These are phyloP conservation scores for Linyphia triangularis DNA, from an alignment of 2,888 invertebrate species.

Conservation along the genomic window DNA sequence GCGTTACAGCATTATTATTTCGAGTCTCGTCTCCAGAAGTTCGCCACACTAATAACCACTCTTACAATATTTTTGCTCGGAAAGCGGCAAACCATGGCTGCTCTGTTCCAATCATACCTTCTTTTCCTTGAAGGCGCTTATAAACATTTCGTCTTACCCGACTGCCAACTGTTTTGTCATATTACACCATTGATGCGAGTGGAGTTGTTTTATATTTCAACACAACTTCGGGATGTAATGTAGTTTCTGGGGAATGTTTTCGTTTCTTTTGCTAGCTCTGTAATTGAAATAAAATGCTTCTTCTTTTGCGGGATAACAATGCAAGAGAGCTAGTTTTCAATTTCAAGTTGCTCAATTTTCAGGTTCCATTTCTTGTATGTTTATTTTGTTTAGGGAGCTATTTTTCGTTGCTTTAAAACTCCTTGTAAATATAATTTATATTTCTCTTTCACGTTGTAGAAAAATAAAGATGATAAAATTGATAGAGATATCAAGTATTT, in stretches of 20 bases:
- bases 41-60: slow-evolving; percentile 37
- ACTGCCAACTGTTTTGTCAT: neutral
- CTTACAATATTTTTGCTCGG: neutral
- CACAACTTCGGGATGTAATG: too few relatives aligned
- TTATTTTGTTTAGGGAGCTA: too few relatives aligned
- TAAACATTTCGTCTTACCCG: neutral
- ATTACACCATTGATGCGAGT: neutral
- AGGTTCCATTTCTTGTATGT: too few relatives aligned
- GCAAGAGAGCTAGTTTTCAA: neutral
- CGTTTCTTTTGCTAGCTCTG: neutral
- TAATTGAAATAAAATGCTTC: neutral
- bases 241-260: too few relatives aligned
- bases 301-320: neutral
- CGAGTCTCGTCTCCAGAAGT: slow-evolving; percentile 20
- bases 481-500: too few relatives aligned
- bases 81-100: neutral
- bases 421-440: too few relatives aligned
- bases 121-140: neutral
- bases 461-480: too few relatives aligned
- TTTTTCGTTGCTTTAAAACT: too few relatives aligned
- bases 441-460: too few relatives aligned
- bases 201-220: neutral
- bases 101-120: neutral
- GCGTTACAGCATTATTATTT: slow-evolving; percentile 36
- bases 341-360: neutral